Evolutionary conservation across 2,113 vertebrate genomes (phyloP), one percentile per base, ranked within the genome.

Genomic region (Dicentrarchus labrax): DNA sequence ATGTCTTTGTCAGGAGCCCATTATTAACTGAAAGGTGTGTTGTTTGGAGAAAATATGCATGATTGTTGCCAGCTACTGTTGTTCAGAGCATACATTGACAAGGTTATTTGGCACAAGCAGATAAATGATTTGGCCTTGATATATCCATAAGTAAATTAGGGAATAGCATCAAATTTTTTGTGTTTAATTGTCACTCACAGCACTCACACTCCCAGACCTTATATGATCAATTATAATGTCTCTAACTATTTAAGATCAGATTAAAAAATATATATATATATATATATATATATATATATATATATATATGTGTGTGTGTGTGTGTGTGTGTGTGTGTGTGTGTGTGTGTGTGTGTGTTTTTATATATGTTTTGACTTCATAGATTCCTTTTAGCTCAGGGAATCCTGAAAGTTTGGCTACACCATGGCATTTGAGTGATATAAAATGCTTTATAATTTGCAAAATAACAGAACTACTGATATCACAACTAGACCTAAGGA

Each of bases 351-450:
- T n/a, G n/a, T 65, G 38, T 21, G 21, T 57, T 13, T 72, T 72
- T 47, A 47, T 30, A 47, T 57, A n/a, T 30, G 30, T 30, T 30
- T 30, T 30, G 22, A 43, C 53, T 78, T 45, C 39, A 71, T n/a
- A 59, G 24, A 47, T 60, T 61, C 13, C 16, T 17, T 48, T 21
- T 57, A 50, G 56, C 41, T 30, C 19, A 62, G 22, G 51, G 45
- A 72, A 57, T 59, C 75, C 45, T 22, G 22, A 8, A 61, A 50
- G 53, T 41, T 38, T 61, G 76, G 75, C 76, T 38, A 47, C 47
- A 56, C 9, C 38, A 22, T 10, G 6, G 48, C 24, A 39, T 66
- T 67, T 41, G 19, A 76, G 8, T 30, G 17, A 76, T 22, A 51
- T 11, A 59, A 64, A 80, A 50, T 70, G 78, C 39, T 53, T 36